Conservation (phyloP, 2,888 invertebrate genomes). For the Myathropa florea region DNA sequence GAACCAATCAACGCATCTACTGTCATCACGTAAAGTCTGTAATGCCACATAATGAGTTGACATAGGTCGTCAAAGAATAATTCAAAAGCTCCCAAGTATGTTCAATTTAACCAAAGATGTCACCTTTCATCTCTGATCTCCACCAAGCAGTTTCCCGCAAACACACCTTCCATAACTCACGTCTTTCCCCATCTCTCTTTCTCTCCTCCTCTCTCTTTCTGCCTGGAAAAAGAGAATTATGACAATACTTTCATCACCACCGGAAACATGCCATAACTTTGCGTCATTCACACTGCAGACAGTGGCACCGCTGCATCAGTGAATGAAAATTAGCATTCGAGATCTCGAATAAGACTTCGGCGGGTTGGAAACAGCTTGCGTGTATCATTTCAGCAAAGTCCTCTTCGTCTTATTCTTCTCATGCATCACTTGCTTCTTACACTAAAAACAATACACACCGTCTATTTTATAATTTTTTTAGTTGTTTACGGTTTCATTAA, state of each 20-base stretch:
- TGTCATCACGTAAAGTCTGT: neutral
- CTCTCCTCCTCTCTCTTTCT: neutral
- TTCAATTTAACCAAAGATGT: constrained; percentile 5
- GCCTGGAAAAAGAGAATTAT: constrained; percentile 48
- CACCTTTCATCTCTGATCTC: constrained; percentile 58
- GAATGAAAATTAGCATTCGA: constrained; percentile 67
- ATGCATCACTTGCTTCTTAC: constrained; percentile 21
- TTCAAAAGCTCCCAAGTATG: constrained; percentile 2
- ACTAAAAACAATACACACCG: constrained; percentile 58
- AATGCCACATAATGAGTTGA: neutral
- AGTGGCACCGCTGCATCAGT: constrained; percentile 15
- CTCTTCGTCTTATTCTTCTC: neutral
- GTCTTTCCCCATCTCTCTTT: neutral
- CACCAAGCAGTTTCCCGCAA: constrained; percentile 16
- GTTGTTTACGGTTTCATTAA: constrained; percentile 68
- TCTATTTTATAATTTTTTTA: constrained; percentile 55
- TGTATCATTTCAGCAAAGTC: constrained; percentile 38
- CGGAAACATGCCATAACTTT: constrained; percentile 67
- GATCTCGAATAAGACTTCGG: constrained; percentile 29
- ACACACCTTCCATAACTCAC: constrained; percentile 37
- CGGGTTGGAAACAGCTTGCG: constrained; percentile 42
- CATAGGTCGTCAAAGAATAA: constrained; percentile 17
- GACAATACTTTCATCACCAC: constrained; percentile 67
- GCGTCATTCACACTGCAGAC: constrained; percentile 46
- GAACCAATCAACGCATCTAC: neutral